Base-by-base conservation (phyloP, 2,797 vertebrate genomes). In the Chaenodraco wilsoni region DNA sequence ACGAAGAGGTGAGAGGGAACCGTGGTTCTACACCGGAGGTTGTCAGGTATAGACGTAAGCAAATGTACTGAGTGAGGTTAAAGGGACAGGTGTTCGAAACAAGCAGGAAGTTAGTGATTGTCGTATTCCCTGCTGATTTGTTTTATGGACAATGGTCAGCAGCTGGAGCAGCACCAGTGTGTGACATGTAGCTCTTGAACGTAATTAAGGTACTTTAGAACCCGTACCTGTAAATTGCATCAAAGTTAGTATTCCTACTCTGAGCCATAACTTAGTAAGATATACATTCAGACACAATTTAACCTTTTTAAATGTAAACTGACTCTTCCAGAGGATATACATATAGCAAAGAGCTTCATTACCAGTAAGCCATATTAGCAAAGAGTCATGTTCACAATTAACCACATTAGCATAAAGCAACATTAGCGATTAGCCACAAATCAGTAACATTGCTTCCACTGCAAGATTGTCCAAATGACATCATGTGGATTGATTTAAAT, bases 1-100 rank as follows among this genome's bases (percentile, higher is more conserved):
- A 76, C 13, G 27, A 64, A 41, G n/a, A 5, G 37, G 17, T 72
- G 14, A 66, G 45, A 27, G 3, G 62, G 41, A 49, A 54, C 23
- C 9, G 21, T 12, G 16, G 4, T 2, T 19, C 3, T 14, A 41
- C 15, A 48, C 13, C 17, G 41, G 49, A 23, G 10, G 27, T 48
- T 23, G 33, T 14, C 11, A n/a, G 21, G 33, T 14, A 58, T 17
- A 44, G 13, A 52, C 2, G 5, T 13, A 5, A 41, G 45, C 16
- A 27, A 43, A 50, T 7, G 31, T 11, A 7, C 33, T n/a, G 46
- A 4, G 15, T 1, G 21, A 57, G 16, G 17, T 9, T 16, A 56
- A 56, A 63, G 2, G 5, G 5, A 71, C n/a, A 14, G 48, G 7
- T 41, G n/a, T 37, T 48, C 13, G 23, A 19, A 33, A 44, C 23